Evolutionary conservation across 2,797 vertebrate species (phyloP).

Genomic region (Etheostoma nigrum): DNA sequence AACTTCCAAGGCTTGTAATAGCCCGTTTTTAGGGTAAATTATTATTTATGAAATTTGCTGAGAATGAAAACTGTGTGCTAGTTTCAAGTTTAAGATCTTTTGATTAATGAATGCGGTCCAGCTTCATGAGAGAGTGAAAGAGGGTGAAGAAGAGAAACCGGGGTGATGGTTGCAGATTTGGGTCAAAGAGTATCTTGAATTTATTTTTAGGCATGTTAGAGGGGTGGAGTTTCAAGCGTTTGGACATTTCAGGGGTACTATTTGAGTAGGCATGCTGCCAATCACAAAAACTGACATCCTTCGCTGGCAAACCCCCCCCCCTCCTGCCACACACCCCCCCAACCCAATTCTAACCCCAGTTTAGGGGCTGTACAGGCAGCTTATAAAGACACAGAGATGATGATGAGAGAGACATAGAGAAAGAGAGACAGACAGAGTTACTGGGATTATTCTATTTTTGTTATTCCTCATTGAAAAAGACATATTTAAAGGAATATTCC

Average conservation of each 20-base stretch:
- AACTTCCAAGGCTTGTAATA: not conserved
- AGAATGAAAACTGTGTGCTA: no score
- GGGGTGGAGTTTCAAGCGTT: conserved; percentile 11
- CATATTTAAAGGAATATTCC: conserved; percentile 84
- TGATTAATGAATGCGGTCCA: not conserved
- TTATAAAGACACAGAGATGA: conserved; percentile 57
- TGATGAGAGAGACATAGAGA: conserved; percentile 61
- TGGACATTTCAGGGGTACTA: conserved; percentile 7
- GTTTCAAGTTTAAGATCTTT: not conserved
- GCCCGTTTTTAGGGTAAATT: no score
- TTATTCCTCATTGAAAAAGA: conserved; percentile 82
- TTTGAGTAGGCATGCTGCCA: not conserved
- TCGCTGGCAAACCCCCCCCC: conserved; percentile 12
- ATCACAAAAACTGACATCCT: conserved; percentile 8
- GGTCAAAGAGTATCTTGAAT: conserved; percentile 44
- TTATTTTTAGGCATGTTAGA: conserved; percentile 12
- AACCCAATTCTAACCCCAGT: conserved; percentile 11
- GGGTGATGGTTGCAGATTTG: conserved; percentile 49
- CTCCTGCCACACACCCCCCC: not conserved
- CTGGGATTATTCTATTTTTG: conserved; percentile 87
- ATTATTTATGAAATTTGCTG: no score
- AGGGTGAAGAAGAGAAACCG: conserved; percentile 7
- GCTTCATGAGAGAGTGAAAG: conserved; percentile 22
- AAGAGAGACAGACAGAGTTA: conserved; percentile 68
- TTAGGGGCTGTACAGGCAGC: conserved; percentile 56